These are phyloP conservation scores for Siniperca obscura DNA, from an alignment of 2,797 vertebrate genomes.

Conservation along the genomic window DNA sequence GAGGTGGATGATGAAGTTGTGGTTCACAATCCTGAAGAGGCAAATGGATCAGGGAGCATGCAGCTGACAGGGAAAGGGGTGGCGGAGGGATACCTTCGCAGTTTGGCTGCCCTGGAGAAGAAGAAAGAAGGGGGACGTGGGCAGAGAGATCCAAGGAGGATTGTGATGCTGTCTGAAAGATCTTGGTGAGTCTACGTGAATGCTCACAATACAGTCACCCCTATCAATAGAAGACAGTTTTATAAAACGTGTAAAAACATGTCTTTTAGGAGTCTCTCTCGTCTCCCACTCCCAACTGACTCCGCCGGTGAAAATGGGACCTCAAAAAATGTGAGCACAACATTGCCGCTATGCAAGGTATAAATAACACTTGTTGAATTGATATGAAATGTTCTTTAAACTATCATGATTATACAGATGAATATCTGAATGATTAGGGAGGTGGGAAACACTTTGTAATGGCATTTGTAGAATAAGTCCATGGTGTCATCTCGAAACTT, in stretches of 20 bases:
- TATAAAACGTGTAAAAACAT: neutral
- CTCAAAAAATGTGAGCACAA: slow-evolving; percentile 71
- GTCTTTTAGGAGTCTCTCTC: slow-evolving; percentile 81
- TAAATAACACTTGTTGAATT: neutral
- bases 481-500: slow-evolving; percentile 8
- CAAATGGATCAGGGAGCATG: slow-evolving; percentile 27
- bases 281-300: slow-evolving; percentile 73
- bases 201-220: neutral
- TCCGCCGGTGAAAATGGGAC: slow-evolving; percentile 50
- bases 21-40: slow-evolving; percentile 28
- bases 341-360: slow-evolving; percentile 80
- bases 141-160: slow-evolving; percentile 74
- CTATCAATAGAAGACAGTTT: neutral
- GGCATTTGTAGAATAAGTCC: neutral
- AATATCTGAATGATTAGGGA: neutral
- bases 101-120: slow-evolving; percentile 72
- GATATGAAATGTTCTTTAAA: neutral
- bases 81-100: slow-evolving; percentile 76
- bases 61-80: slow-evolving; percentile 74
- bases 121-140: slow-evolving; percentile 60
- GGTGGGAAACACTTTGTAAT: too few relatives aligned
- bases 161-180: slow-evolving; percentile 82
- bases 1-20: slow-evolving; percentile 8
- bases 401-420: neutral
- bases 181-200: slow-evolving; percentile 75